Evolutionary conservation across 2,113 vertebrate species (phyloP).

Genomic region (Podocnemis expansa): DNA sequence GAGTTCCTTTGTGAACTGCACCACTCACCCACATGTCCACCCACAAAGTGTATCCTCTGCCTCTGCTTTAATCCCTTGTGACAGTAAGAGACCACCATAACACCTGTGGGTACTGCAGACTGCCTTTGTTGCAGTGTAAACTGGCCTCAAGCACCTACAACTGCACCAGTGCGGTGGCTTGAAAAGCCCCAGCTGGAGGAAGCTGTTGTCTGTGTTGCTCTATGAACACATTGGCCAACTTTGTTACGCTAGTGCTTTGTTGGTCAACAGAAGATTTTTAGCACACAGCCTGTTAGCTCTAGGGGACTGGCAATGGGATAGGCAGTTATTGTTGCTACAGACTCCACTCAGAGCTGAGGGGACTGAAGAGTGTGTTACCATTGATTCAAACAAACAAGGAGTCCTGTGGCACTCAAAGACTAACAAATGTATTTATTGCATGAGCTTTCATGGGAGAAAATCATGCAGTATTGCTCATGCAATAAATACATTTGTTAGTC

Average conservation of each 20-base stretch:
- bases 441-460: too few species aligned
- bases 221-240: background rate
- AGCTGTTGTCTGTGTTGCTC: background rate
- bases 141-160: background rate
- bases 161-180: background rate
- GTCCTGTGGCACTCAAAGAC: too few species aligned
- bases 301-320: background rate
- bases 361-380: background rate
- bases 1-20: accelerated
- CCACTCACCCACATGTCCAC: background rate
- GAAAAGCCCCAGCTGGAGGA: background rate
- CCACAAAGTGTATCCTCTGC: background rate
- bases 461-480: too few species aligned
- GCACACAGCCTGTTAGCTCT: background rate
- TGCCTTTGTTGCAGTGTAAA: background rate
- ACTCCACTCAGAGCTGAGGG: background rate
- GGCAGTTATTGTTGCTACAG: background rate
- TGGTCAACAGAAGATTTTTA: background rate
- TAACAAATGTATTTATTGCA: too few species aligned
- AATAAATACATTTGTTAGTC: too few species aligned
- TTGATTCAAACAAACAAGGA: too few species aligned
- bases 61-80: too few species aligned
- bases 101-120: background rate
- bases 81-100: background rate
- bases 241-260: background rate